phyloP scores from a whole-genome alignment of 2,797 vertebrate species.

The Artibeus lituratus region DNA sequence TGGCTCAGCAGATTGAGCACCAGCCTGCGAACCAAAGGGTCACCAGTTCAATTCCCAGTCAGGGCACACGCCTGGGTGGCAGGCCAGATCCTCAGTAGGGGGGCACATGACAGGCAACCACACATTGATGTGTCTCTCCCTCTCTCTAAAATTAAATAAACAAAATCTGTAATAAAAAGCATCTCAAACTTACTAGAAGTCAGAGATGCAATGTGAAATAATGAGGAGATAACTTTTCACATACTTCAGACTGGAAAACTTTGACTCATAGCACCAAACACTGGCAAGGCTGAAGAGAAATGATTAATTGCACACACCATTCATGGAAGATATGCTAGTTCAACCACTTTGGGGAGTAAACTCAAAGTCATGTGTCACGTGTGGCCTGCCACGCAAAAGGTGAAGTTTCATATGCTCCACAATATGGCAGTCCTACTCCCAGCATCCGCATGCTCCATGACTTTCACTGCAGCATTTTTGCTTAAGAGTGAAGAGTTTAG shows the following conservation, averaged over 20 bases:
- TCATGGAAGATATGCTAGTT: background rate
- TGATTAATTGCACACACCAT: background rate
- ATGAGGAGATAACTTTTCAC: background rate
- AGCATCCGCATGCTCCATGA: rapidly evolving
- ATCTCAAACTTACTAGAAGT: background rate
- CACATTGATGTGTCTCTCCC: too few relatives aligned
- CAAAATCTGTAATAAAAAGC: background rate
- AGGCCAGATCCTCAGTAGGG: too few relatives aligned
- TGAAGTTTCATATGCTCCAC: background rate
- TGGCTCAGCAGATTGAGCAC: too few relatives aligned
- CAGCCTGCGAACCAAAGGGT: too few relatives aligned
- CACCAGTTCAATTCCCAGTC: too few relatives aligned
- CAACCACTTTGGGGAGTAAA: background rate
- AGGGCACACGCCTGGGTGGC: too few relatives aligned
- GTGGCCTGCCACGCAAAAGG: background rate
- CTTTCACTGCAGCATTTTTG: background rate
- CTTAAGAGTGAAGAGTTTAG: background rate
- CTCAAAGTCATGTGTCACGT: background rate
- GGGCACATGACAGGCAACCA: too few relatives aligned
- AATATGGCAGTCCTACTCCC: background rate
- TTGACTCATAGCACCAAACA: background rate
- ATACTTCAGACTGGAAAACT: background rate
- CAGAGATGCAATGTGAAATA: background rate
- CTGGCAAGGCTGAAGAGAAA: background rate
- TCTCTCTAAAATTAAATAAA: too few relatives aligned